These are phyloP conservation scores for Plagiodera versicolora DNA, from an alignment of 2,888 invertebrate genomes.

Conservation along the genomic window DNA sequence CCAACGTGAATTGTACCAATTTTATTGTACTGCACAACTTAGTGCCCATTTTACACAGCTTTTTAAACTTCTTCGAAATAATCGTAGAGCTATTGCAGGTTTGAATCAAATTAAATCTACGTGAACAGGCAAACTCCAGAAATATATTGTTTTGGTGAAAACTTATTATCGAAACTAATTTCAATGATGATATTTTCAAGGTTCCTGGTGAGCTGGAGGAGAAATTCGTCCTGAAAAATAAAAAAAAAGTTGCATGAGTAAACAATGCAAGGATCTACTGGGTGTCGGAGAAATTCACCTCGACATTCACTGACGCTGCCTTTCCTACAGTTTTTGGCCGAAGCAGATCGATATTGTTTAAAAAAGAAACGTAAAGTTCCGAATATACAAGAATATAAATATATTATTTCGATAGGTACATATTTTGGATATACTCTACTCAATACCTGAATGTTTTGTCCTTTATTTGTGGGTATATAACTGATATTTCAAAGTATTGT, in stretches of 20 bases:
- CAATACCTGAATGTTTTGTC: not conserved
- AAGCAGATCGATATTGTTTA: not conserved
- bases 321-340: conserved; percentile 30
- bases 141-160: too few relatives aligned
- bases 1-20: too few relatives aligned
- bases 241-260: conserved; percentile 33
- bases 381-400: conserved; percentile 7
- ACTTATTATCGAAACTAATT: not conserved
- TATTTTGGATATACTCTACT: conserved; percentile 20
- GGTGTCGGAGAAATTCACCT: conserved; percentile 39
- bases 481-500: conserved; percentile 18
- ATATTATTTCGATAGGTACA: conserved; percentile 1
- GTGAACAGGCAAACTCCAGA: too few relatives aligned
- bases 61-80: too few relatives aligned
- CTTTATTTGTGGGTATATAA: conserved; percentile 26
- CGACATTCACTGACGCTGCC: conserved; percentile 35
- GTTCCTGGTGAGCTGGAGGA: conserved; percentile 64
- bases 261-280: too few relatives aligned
- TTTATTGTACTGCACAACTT: too few relatives aligned
- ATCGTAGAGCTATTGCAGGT: too few relatives aligned
- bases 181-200: conserved; percentile 51
- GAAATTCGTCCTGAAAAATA: conserved; percentile 54
- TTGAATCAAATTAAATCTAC: too few relatives aligned
- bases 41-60: too few relatives aligned
- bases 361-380: not conserved